phyloP scores from a whole-genome alignment of 2,113 vertebrate genomes.

The Pogona vitticeps region DNA sequence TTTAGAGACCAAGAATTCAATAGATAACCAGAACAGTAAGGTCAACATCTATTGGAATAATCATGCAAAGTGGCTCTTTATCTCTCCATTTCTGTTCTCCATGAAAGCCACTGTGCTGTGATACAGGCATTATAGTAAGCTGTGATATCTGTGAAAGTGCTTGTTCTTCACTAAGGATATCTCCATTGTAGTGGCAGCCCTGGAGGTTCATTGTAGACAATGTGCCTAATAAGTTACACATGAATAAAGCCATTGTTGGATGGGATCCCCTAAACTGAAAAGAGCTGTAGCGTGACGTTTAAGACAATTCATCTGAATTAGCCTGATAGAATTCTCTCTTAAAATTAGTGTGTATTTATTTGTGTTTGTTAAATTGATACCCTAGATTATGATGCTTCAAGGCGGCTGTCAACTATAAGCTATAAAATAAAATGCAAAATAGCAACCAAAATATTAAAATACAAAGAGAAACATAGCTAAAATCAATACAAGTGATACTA shows the following conservation, averaged over 20 bases:
- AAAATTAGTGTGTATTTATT: background rate
- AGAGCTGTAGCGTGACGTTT: background rate
- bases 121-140: rapidly evolving
- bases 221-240: background rate
- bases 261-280: background rate
- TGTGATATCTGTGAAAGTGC: background rate
- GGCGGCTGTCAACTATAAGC: background rate
- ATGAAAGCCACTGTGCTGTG: background rate
- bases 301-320: background rate
- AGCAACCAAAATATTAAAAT: background rate
- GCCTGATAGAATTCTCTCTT: slow-evolving; percentile 18
- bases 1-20: background rate
- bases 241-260: background rate
- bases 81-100: slow-evolving; percentile 6
- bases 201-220: slow-evolving; percentile 14
- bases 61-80: background rate
- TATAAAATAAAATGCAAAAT: background rate
- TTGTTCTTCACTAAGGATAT: background rate
- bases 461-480: background rate
- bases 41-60: background rate
- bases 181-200: slow-evolving; percentile 21
- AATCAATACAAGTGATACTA: background rate
- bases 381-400: background rate
- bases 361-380: background rate
- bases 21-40: background rate